Evolutionary conservation across 2,888 invertebrate genomes (phyloP).

Genomic region (Dysmachus trigonus): DNA sequence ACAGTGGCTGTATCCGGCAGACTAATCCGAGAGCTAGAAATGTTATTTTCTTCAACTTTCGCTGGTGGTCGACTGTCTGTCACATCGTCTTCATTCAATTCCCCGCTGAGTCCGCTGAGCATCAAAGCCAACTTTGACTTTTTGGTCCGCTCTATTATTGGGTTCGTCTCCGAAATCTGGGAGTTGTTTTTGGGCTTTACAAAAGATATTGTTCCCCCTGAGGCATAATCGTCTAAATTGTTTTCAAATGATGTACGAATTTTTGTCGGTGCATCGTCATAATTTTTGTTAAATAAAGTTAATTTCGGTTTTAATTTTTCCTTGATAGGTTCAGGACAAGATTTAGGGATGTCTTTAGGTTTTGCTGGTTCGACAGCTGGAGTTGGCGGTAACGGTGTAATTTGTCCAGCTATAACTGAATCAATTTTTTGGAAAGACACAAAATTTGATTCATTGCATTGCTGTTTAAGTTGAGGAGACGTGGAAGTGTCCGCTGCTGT

Average conservation of each 20-base stretch:
- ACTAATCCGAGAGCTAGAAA: background rate
- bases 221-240: constrained; percentile 53
- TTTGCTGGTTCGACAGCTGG: background rate
- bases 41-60: background rate
- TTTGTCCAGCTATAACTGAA: constrained; percentile 13
- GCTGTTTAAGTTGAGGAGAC: constrained; percentile 41
- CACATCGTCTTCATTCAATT: constrained; percentile 57
- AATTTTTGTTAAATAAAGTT: constrained; percentile 60
- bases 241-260: background rate
- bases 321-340: background rate
- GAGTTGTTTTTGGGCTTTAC: constrained; percentile 60
- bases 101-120: constrained; percentile 61
- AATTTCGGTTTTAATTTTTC: constrained; percentile 56
- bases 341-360: background rate
- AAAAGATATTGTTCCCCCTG: constrained; percentile 60
- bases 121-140: constrained; percentile 62
- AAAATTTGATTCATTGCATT: constrained; percentile 39
- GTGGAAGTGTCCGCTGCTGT: background rate
- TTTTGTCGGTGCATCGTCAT: constrained; percentile 48
- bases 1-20: background rate
- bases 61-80: background rate
- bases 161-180: constrained; percentile 53
- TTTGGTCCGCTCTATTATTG: constrained; percentile 58
- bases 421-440: background rate
- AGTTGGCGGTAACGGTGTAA: constrained; percentile 38